phyloP scores from a whole-genome alignment of 2,113 vertebrate species.

The Brevimyrus niger region DNA sequence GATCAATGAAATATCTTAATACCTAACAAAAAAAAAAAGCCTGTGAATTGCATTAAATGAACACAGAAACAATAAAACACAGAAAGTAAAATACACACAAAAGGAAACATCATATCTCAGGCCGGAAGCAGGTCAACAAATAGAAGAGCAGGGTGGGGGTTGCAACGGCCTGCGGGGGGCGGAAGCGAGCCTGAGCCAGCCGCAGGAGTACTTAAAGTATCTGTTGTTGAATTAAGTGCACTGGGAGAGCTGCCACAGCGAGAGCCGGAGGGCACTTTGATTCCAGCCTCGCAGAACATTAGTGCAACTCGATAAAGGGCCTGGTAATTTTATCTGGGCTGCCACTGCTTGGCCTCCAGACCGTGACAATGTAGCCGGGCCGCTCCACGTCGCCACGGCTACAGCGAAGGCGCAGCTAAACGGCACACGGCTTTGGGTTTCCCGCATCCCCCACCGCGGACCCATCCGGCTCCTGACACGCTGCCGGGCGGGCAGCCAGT shows the following conservation, averaged over 20 bases:
- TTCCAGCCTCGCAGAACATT: constrained; percentile 80
- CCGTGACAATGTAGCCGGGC: constrained; percentile 61
- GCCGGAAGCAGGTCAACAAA: neutral
- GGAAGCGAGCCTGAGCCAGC: constrained; percentile 61
- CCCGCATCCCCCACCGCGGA: constrained; percentile 52
- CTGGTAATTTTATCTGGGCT: constrained; percentile 83
- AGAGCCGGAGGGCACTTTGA: constrained; percentile 66
- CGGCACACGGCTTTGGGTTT: constrained; percentile 37
- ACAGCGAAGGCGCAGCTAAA: constrained; percentile 40
- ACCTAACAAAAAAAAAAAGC: neutral
- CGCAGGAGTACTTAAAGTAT: constrained; percentile 71
- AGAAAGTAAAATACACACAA: neutral
- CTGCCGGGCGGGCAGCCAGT: constrained; percentile 45
- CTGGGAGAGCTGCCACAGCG: constrained; percentile 58
- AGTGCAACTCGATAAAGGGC: constrained; percentile 82
- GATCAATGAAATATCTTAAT: neutral
- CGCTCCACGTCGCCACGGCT: constrained; percentile 47
- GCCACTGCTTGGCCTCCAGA: constrained; percentile 72
- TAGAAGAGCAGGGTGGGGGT: neutral
- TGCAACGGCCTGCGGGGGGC: constrained; percentile 30
- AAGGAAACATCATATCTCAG: neutral
- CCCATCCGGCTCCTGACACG: constrained; percentile 29
- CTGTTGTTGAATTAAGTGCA: constrained; percentile 78
- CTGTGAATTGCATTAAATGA: neutral
- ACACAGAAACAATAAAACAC: neutral